Conservation (phyloP, 2,113 vertebrate genomes). For the Piaya cayana region DNA sequence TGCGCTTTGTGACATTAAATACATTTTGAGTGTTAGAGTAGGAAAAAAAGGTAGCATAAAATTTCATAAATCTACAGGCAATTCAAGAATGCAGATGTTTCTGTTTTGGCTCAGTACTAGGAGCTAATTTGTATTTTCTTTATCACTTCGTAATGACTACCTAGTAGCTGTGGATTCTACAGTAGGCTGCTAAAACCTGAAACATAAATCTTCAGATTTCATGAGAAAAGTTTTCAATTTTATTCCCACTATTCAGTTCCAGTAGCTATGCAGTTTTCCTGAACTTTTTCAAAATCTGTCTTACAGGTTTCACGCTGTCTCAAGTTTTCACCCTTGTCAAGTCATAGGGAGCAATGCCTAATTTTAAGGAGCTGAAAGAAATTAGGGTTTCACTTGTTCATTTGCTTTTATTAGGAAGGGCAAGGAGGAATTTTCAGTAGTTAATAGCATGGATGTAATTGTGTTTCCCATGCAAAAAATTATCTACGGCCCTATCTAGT, state of each 20-base stretch:
- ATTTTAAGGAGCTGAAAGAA: not conserved
- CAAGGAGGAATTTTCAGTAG: not conserved
- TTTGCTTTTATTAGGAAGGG: not conserved
- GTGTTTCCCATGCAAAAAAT: not conserved
- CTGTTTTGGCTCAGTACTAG: not conserved
- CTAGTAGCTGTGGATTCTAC: not conserved
- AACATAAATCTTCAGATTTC: not conserved
- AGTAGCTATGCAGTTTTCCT: not conserved
- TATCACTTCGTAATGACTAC: constrained; percentile 29
- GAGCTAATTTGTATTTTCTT: not conserved
- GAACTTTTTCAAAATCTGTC: not conserved
- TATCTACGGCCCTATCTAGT: not conserved
- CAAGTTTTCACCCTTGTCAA: not conserved
- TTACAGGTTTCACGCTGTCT: not conserved
- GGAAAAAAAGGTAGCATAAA: not conserved
- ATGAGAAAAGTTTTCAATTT: not conserved
- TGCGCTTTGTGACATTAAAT: not conserved
- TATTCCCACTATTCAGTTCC: not conserved
- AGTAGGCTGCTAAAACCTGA: not conserved
- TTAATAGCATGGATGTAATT: not conserved
- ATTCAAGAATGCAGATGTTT: not conserved
- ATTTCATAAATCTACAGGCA: not conserved
- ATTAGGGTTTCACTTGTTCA: not conserved
- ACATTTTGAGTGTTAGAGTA: not conserved
- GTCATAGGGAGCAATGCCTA: not conserved